Conservation (phyloP, 2,113 vertebrate genomes). For the Phyllostomus discolor region DNA sequence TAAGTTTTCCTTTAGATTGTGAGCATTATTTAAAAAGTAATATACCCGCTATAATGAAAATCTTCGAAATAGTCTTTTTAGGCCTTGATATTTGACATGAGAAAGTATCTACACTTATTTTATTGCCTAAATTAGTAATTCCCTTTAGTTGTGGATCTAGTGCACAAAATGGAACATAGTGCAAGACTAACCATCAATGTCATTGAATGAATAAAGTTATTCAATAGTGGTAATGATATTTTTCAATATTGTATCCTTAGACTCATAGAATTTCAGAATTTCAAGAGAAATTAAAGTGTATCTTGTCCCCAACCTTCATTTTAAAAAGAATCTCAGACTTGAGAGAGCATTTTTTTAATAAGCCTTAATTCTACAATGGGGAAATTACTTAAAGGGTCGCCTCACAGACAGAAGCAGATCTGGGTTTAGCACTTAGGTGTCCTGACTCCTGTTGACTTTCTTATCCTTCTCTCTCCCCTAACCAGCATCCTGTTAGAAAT, state of each 20-base stretch:
- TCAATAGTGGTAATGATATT: not conserved
- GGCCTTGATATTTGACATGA: not conserved
- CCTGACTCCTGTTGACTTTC: not conserved
- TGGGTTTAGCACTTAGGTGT: not conserved
- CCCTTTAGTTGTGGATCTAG: not conserved
- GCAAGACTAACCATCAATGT: not conserved
- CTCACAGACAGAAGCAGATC: not conserved
- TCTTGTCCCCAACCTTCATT: not conserved
- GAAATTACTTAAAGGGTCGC: not conserved
- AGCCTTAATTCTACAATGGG: not conserved
- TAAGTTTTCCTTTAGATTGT: not conserved
- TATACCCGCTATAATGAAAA: not conserved
- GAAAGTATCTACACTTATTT: not conserved
- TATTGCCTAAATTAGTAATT: not conserved
- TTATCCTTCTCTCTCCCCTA: not conserved
- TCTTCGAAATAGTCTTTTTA: not conserved
- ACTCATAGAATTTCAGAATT: not conserved
- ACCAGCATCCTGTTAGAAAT: not conserved
- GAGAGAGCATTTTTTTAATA: not conserved
- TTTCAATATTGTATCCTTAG: not conserved
- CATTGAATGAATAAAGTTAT: not conserved
- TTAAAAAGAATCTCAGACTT: not conserved
- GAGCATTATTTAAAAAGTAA: not conserved
- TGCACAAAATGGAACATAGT: not conserved
- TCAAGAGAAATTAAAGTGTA: not conserved